Evolutionary conservation across 2,113 vertebrate species (phyloP), one percentile per base, ranked within the genome.

Genomic region (Haemorhous mexicanus): DNA sequence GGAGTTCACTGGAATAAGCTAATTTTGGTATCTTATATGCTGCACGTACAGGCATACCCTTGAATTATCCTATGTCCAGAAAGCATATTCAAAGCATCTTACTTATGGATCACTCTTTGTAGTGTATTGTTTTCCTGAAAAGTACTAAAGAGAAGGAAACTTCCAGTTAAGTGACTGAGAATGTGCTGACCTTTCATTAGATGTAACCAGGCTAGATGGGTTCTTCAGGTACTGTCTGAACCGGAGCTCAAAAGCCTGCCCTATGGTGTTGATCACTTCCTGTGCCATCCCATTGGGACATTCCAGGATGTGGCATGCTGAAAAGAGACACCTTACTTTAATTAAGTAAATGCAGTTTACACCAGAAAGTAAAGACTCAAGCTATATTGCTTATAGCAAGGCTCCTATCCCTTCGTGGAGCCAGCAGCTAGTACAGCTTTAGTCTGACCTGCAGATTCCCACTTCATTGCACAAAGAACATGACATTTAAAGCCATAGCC

Each of bases 301-400:
- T 95, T 99, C 98, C 97, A 99, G 78, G 92, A 99, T 99, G 92
- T 99, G 99, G 94, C 99, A 99, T 3, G 99, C 99, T 99, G 94
- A 55, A 95, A 97, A 93, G 63, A 93, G 84, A 84, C 41, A 90
- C 62, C 47, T 86, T 52, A 32, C 20, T 80, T 84, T 68, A 84
- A 73, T 46, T 56, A 79, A 70, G 35, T 39, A 84, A 92, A 94
- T 10, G 24, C 6, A 69, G 32, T 84, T 70, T 72, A 61, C 61
- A 79, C 16, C 20, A 93, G 43, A 76, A 95, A 62, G 46, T 4
- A 59, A 37, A 66, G 14, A 83, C 23, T 76, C 16, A 37, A 77
- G 26, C 53, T 87, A 10, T 58, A 33, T 20, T 69, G 41, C 76
- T 90, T 74, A 44, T 12, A 88, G 72, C 26, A 59, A 72, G 20